Conservation (phyloP, 2,888 invertebrate species). For the Diaperis boleti region DNA sequence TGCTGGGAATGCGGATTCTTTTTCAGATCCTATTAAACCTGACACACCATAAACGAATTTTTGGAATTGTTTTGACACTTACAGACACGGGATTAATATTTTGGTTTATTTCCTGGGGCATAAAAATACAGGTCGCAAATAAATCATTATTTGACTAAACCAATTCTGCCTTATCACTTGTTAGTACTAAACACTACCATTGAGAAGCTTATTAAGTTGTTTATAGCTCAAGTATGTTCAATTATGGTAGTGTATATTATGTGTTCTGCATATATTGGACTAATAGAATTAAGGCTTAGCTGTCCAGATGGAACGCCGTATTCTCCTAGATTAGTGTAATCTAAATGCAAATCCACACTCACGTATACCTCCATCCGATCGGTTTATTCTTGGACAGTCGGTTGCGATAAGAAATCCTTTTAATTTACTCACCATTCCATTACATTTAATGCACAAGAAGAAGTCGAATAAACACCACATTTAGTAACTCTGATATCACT, state of each 20-base stretch:
- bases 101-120: no score
- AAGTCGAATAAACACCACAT: no score
- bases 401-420: slow-evolving; percentile 34
- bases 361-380: slow-evolving; percentile 34
- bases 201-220: slow-evolving; percentile 7
- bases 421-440: slow-evolving; percentile 32
- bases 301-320: slow-evolving; percentile 31
- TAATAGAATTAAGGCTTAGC: slow-evolving; percentile 34
- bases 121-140: no score
- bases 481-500: no score
- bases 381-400: slow-evolving; percentile 31
- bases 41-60: no score
- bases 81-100: no score
- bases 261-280: slow-evolving; percentile 21
- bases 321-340: slow-evolving; percentile 36
- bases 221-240: slow-evolving; percentile 18
- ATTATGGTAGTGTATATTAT: slow-evolving; percentile 15
- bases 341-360: slow-evolving; percentile 36
- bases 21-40: no score
- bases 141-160: no score
- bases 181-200: slow-evolving; percentile 12
- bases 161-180: no score
- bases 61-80: no score
- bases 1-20: no score
- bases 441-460: slow-evolving; percentile 13